Evolutionary conservation across 2,113 vertebrate species (phyloP).

Genomic region (Nettapus auritus): DNA sequence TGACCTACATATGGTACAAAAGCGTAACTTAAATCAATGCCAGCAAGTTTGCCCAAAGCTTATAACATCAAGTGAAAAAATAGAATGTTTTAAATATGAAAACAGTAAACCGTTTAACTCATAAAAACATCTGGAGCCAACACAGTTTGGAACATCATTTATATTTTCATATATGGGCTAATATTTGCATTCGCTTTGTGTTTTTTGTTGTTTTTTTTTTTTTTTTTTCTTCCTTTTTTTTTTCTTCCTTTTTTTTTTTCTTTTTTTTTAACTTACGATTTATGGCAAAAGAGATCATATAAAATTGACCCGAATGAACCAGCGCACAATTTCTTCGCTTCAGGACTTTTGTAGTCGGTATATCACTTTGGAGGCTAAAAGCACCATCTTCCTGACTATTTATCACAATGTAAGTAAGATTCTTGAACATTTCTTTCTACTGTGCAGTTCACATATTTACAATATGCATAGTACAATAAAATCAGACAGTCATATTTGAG

Average conservation of each 20-base stretch:
- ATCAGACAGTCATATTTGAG: neutral
- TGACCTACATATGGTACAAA: constrained; percentile 51
- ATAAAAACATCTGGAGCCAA: constrained; percentile 45
- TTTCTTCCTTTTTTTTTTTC: neutral
- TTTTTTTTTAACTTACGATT: neutral
- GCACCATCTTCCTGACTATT: neutral
- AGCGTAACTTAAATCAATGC: constrained; percentile 48
- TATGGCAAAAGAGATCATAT: constrained; percentile 4
- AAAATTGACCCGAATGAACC: constrained; percentile 21
- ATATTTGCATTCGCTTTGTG: constrained; percentile 7
- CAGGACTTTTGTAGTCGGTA: neutral
- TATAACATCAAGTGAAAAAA: constrained; percentile 49
- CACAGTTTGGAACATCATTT: constrained; percentile 38
- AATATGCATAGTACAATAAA: neutral
- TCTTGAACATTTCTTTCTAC: neutral
- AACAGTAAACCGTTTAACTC: constrained; percentile 53
- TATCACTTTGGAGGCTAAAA: neutral
- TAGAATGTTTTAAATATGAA: constrained; percentile 55
- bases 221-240: neutral
- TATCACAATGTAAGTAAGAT: constrained; percentile 30
- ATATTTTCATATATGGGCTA: constrained; percentile 37
- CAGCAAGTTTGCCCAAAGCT: constrained; percentile 57
- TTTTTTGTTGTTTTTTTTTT: neutral
- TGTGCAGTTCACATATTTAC: neutral
- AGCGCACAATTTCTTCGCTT: constrained; percentile 1